Conservation (phyloP, 2,113 vertebrate species). For the Channa argus region DNA sequence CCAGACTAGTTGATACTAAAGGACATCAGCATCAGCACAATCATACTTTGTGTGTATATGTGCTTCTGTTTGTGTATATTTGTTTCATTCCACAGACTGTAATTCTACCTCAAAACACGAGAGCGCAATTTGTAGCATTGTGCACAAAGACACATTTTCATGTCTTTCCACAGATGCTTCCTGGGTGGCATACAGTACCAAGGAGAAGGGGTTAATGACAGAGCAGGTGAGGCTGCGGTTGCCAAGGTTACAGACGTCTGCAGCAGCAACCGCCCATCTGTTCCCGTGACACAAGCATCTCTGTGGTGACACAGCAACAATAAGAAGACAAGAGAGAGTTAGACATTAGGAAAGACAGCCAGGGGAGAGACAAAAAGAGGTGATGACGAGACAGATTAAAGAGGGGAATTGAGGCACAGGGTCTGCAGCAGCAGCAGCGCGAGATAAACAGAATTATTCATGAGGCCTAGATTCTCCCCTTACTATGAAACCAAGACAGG, state of each 20-base stretch:
- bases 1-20: too few relatives aligned
- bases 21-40: too few relatives aligned
- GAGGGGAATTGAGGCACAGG: constrained; percentile 26
- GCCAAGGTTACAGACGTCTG: constrained; percentile 74
- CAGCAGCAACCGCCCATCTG: constrained; percentile 57
- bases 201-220: constrained; percentile 21
- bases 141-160: too few relatives aligned
- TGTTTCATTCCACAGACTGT: too few relatives aligned
- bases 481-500: constrained; percentile 58
- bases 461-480: constrained; percentile 67
- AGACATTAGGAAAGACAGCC: constrained; percentile 18
- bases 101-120: too few relatives aligned
- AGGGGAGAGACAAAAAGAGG: constrained; percentile 36
- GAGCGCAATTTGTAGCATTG: too few relatives aligned
- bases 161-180: background rate
- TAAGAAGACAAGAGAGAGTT: constrained; percentile 24
- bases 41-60: background rate
- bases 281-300: constrained; percentile 54
- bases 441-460: constrained; percentile 80
- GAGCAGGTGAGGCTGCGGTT: constrained; percentile 68
- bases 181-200: background rate
- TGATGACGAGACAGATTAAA: constrained; percentile 54
- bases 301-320: constrained; percentile 68
- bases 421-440: constrained; percentile 53
- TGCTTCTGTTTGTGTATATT: background rate